These are phyloP conservation scores for Cebus imitator DNA, from an alignment of 2,113 vertebrate genomes.

Conservation along the genomic window DNA sequence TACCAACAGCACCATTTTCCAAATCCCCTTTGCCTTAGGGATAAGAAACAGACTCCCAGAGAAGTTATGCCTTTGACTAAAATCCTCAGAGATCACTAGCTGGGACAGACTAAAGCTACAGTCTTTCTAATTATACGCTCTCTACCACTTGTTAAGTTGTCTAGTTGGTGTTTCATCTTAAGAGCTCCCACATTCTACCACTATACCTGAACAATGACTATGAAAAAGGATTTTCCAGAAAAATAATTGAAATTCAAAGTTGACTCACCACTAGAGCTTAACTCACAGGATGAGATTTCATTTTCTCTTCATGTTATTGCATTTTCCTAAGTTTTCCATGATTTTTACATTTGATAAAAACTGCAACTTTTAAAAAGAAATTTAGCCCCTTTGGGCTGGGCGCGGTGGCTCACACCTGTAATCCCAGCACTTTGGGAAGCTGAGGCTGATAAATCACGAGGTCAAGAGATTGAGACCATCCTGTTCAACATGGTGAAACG, in stretches of 20 bases:
- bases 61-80: not conserved
- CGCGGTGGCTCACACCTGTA: too few species aligned
- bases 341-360: slow-evolving; percentile 10
- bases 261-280: not conserved
- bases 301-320: not conserved
- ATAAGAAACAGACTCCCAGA: not conserved
- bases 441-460: too few species aligned
- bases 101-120: not conserved
- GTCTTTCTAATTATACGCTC: not conserved
- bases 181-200: not conserved
- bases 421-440: too few species aligned
- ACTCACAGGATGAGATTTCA: not conserved
- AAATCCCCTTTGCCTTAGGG: not conserved
- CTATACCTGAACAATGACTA: not conserved
- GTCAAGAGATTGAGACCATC: too few species aligned
- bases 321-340: not conserved
- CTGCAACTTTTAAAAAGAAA: not conserved
- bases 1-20: not conserved
- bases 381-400: not conserved
- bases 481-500: too few species aligned
- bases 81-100: not conserved
- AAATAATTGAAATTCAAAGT: not conserved
- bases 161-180: not conserved
- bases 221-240: not conserved
- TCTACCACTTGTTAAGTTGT: not conserved